These are phyloP conservation scores for Nemotelus nigrinus DNA, from an alignment of 2,888 invertebrate genomes.

Conservation along the genomic window DNA sequence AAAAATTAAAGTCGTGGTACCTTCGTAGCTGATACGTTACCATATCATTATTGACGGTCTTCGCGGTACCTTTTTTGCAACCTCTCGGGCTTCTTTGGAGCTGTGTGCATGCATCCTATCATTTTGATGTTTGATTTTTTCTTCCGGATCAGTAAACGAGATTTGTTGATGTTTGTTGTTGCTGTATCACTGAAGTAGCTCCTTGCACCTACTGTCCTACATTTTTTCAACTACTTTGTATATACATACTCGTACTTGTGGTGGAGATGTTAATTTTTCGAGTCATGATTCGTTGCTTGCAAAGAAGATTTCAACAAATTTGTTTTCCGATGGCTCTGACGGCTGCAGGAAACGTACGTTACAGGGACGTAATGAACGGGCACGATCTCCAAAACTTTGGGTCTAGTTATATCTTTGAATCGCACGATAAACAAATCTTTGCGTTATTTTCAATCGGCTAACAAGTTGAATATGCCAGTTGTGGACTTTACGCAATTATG, in stretches of 20 bases:
- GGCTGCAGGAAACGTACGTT: neutral
- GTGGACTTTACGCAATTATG: neutral
- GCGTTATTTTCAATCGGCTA: neutral
- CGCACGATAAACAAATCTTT: slow-evolving; percentile 3
- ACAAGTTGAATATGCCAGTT: neutral
- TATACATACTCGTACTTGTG: neutral
- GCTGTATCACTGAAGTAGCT: neutral
- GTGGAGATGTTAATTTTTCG: neutral
- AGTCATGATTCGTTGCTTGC: neutral
- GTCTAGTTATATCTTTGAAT: neutral
- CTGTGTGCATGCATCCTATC: neutral
- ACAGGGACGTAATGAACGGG: neutral
- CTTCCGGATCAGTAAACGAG: neutral
- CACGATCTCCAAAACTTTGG: neutral
- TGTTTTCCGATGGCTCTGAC: neutral
- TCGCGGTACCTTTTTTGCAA: neutral
- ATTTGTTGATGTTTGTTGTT: neutral
- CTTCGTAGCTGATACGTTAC: neutral
- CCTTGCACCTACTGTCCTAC: too few species aligned
- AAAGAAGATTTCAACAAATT: neutral
- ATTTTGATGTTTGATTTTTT: neutral
- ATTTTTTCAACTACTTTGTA: neutral
- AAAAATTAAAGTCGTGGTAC: neutral
- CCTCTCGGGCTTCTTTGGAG: neutral
- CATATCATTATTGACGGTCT: neutral